A percentile compares a stretch with the other conserved stretches of the same genome.
Evolutionary conservation across 2,888 invertebrate species (phyloP).

Genomic region (Lissocephala sabroskyi): DNA sequence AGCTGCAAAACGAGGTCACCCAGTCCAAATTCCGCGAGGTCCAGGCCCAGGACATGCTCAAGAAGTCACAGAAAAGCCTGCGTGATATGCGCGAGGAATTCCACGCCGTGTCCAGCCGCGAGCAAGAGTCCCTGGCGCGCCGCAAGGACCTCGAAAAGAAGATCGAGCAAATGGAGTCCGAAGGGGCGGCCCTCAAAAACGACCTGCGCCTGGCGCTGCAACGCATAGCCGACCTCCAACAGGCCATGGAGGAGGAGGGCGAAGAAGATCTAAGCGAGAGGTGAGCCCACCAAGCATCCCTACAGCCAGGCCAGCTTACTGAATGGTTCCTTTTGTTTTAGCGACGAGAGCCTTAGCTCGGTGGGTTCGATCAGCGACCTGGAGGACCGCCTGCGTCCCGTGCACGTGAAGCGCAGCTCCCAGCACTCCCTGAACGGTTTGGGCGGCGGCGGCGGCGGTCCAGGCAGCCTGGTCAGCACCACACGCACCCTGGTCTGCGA

Average conservation of each 20-base stretch:
- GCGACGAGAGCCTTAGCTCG: conserved; percentile 63
- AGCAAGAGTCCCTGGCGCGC: conserved; percentile 82
- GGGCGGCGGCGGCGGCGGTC: conserved; percentile 15
- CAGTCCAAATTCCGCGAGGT: conserved; percentile 82
- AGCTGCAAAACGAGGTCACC: conserved; percentile 81
- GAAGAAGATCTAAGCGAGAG: conserved; percentile 75
- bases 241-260: conserved; percentile 91
- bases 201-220: conserved; percentile 91
- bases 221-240: conserved; percentile 91
- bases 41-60: conserved; percentile 83
- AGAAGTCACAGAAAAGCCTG: conserved; percentile 81
- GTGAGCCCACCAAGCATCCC: conserved; percentile 47
- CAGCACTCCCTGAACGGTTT: conserved; percentile 48
- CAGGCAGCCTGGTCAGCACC: conserved; percentile 41
- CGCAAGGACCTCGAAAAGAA: conserved; percentile 84
- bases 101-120: conserved; percentile 79
- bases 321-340: conserved; percentile 23
- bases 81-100: conserved; percentile 87
- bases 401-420: conserved; percentile 65
- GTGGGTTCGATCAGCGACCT: conserved; percentile 70
- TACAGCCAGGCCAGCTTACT: no score
- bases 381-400: conserved; percentile 69
- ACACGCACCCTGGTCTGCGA: conserved; percentile 69
- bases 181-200: conserved; percentile 80
- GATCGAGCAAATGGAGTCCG: conserved; percentile 80